Evolutionary conservation across 2,113 vertebrate genomes (phyloP).

Genomic region (Alethe diademata): DNA sequence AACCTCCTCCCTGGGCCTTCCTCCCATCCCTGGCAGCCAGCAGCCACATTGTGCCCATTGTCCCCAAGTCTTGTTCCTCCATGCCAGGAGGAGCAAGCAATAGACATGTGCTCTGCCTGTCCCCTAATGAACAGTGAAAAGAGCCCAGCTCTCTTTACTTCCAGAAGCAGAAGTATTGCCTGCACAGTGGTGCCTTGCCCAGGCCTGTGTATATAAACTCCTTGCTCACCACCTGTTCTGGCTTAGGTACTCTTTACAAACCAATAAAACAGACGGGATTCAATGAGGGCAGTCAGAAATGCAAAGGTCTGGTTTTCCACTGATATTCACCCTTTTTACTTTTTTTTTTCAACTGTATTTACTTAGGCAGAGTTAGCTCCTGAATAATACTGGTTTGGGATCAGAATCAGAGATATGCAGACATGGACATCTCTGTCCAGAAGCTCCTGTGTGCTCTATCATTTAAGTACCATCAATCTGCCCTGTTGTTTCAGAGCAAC

Average conservation of each 20-base stretch:
- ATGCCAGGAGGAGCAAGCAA: neutral
- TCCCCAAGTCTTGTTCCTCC: neutral
- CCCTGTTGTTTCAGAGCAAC: neutral
- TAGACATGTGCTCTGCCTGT: neutral
- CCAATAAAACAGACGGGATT: neutral
- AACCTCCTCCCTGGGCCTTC: neutral
- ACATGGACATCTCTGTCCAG: neutral
- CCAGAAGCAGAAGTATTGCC: neutral
- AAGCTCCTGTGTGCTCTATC: neutral
- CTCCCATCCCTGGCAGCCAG: neutral
- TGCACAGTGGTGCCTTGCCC: neutral
- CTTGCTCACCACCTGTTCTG: neutral
- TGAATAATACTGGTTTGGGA: neutral
- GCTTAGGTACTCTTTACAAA: neutral
- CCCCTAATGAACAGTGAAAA: neutral
- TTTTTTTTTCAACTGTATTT: neutral
- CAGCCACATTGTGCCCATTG: neutral
- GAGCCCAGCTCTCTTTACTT: neutral
- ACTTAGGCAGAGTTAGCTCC: neutral
- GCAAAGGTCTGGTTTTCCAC: neutral
- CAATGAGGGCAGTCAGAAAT: slow-evolving; percentile 20
- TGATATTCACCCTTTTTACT: neutral
- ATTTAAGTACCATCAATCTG: neutral
- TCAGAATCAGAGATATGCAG: neutral
- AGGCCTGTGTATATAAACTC: neutral